Evolutionary conservation across 2,113 vertebrate species (phyloP).

Genomic region (Microtus oregoni): DNA sequence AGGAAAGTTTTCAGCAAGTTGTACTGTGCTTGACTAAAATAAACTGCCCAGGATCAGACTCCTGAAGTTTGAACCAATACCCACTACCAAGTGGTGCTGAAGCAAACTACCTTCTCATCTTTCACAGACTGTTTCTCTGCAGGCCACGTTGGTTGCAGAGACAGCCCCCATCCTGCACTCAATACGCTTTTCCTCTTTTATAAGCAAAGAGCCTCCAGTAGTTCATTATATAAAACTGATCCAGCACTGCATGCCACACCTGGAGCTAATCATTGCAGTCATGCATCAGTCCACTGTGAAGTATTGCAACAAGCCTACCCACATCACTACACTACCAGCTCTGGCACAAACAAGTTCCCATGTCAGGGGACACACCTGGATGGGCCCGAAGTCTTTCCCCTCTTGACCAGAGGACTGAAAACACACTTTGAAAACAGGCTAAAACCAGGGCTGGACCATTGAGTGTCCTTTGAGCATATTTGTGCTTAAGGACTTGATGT

Average conservation of each 20-base stretch:
- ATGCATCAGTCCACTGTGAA: neutral
- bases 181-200: neutral
- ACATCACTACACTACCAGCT: neutral
- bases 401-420: constrained; percentile 25
- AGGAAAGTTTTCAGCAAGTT: neutral
- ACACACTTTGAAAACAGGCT: neutral
- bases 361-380: neutral
- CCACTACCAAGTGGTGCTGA: neutral
- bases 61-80: neutral
- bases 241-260: neutral
- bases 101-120: neutral
- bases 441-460: neutral
- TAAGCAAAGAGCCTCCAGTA: neutral
- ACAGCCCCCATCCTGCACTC: neutral
- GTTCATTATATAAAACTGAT: neutral
- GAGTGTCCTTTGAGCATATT: constrained; percentile 29
- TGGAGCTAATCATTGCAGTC: rapidly evolving
- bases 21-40: neutral
- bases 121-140: neutral
- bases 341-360: neutral
- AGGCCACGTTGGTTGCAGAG: neutral
- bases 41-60: neutral
- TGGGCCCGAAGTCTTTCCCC: neutral
- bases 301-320: neutral
- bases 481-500: neutral